Evolutionary conservation across 35 echinoderm and acorn worm species (phyloP).

Genomic region (Eucidaris tribuloides): DNA sequence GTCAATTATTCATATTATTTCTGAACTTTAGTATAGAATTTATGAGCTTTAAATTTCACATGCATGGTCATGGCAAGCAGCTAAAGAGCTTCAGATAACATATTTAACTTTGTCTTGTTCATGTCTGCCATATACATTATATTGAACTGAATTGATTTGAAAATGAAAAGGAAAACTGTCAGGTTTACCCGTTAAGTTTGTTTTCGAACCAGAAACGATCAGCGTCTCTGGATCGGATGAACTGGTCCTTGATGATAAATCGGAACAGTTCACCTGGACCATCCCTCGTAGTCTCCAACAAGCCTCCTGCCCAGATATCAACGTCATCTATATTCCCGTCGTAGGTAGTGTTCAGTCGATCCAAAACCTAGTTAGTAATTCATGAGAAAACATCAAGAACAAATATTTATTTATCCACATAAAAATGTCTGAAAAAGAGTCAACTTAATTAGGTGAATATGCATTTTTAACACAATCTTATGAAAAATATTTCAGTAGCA

Average conservation of each 20-base stretch:
- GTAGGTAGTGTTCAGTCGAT: neutral
- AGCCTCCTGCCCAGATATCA: constrained; percentile 94
- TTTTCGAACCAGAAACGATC: constrained; percentile 98
- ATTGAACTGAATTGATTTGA: neutral
- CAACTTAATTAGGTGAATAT: neutral
- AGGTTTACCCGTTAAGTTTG: constrained; percentile 56
- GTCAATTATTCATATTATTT: too few relatives aligned
- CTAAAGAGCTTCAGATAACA: neutral
- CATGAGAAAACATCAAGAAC: too few relatives aligned
- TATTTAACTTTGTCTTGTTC: neutral
- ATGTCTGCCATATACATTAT: neutral
- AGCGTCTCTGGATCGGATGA: constrained; percentile 74
- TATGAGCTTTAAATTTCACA: too few relatives aligned
- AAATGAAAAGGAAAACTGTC: neutral
- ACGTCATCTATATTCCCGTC: constrained; percentile 41
- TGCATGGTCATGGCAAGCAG: too few relatives aligned
- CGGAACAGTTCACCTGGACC: constrained; percentile 90
- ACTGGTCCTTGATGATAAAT: constrained; percentile 88
- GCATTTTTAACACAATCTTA: neutral
- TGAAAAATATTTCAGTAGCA: neutral
- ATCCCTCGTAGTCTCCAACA: constrained; percentile 82
- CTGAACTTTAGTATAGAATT: too few relatives aligned
- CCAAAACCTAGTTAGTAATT: constrained; percentile 56
- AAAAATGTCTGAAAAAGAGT: neutral
- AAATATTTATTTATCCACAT: too few relatives aligned